These are phyloP conservation scores for Cryptoprocta ferox DNA, from an alignment of 2,797 vertebrate species.

Conservation along the genomic window DNA sequence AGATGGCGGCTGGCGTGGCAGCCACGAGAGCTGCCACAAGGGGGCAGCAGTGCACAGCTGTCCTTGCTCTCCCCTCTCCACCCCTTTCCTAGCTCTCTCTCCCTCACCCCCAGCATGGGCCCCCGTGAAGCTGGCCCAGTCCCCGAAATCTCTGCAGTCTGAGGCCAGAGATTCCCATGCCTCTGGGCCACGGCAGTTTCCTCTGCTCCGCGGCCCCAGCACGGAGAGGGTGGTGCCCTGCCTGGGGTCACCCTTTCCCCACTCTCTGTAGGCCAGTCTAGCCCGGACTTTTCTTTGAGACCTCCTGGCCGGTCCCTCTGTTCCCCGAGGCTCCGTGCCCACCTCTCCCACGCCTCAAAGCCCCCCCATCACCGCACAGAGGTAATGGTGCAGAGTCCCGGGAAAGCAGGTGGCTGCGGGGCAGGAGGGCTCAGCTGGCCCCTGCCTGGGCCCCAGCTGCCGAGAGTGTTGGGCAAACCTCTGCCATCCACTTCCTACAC, in stretches of 20 bases:
- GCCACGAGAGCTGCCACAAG: neutral
- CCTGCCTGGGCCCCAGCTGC: neutral
- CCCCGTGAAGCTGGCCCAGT: no score
- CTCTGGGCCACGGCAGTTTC: neutral
- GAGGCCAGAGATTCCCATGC: neutral
- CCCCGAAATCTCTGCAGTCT: neutral
- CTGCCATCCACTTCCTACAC: no score
- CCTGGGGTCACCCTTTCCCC: neutral
- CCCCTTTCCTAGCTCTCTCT: accelerated
- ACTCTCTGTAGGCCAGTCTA: no score
- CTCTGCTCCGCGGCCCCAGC: neutral
- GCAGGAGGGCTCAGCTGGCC: neutral
- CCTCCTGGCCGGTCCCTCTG: neutral
- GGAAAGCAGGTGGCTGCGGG: neutral
- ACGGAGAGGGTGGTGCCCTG: neutral
- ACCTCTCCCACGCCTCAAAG: neutral
- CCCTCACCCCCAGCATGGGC: no score
- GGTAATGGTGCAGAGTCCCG: neutral
- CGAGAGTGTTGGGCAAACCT: neutral
- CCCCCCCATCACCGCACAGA: neutral
- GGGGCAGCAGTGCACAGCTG: neutral
- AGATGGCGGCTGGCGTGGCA: neutral
- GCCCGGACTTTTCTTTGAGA: neutral
- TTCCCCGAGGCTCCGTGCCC: neutral
- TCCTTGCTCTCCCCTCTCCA: neutral